These are phyloP conservation scores for Jacana jacana DNA, from an alignment of 2,113 vertebrate species.

Conservation along the genomic window DNA sequence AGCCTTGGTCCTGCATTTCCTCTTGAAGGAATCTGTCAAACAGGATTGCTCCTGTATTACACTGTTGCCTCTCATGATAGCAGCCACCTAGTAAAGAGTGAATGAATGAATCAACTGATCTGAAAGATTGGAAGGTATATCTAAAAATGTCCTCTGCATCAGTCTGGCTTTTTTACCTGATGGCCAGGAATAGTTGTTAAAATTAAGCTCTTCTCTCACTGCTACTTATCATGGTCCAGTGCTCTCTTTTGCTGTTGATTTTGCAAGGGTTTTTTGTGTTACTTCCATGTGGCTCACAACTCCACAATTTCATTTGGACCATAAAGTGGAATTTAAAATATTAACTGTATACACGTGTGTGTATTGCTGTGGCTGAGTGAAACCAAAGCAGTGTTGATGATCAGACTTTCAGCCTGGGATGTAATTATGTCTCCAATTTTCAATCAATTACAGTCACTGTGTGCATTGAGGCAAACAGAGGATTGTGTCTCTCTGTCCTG, in stretches of 20 bases:
- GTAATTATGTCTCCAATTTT: background rate
- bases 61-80: background rate
- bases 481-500: too few relatives aligned
- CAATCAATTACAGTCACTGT: background rate
- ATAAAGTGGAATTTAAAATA: background rate
- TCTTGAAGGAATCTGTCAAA: background rate
- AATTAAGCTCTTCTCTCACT: background rate
- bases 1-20: background rate
- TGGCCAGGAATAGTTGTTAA: fast-evolving
- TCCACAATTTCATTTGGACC: background rate
- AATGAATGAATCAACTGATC: background rate
- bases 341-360: background rate
- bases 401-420: background rate
- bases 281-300: background rate
- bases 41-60: background rate
- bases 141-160: background rate
- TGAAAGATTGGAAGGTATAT: background rate
- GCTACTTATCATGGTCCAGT: background rate
- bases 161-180: background rate
- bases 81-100: background rate
- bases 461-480: background rate
- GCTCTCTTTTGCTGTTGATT: background rate
- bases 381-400: background rate
- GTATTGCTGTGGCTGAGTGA: background rate
- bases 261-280: fast-evolving